Conservation (phyloP, 1,140 invertebrate genomes). For the Antheraea pernyi region DNA sequence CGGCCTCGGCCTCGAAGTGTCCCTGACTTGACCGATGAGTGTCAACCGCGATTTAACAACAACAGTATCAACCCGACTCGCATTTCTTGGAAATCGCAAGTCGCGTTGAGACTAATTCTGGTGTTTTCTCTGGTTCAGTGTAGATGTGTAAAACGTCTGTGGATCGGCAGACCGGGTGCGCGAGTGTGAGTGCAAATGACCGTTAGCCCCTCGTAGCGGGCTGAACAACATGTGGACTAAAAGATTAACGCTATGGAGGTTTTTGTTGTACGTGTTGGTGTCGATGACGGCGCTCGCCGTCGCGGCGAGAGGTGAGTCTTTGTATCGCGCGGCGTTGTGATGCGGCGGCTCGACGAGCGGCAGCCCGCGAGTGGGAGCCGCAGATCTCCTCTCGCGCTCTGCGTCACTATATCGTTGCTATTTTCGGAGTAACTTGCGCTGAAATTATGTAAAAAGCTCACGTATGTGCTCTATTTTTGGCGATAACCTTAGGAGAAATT, state of each 20-base stretch:
- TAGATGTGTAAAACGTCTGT: slow-evolving; percentile 59
- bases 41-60: slow-evolving; percentile 45
- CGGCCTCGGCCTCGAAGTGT: neutral
- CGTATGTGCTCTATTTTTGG: slow-evolving; percentile 71
- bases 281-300: slow-evolving; percentile 64
- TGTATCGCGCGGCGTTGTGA: slow-evolving; percentile 15
- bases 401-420: slow-evolving; percentile 63
- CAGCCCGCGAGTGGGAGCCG: slow-evolving; percentile 37
- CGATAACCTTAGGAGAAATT: slow-evolving; percentile 64
- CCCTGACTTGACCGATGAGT: neutral
- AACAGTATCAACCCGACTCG: slow-evolving; percentile 43
- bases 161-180: slow-evolving; percentile 69
- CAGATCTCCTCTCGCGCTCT: slow-evolving; percentile 43
- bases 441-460: slow-evolving; percentile 78
- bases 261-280: slow-evolving; percentile 72
- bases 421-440: slow-evolving; percentile 73
- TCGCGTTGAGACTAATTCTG: slow-evolving; percentile 39
- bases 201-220: slow-evolving; percentile 61
- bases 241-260: slow-evolving; percentile 75
- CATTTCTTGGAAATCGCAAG: slow-evolving; percentile 53
- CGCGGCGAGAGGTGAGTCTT: slow-evolving; percentile 66
- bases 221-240: slow-evolving; percentile 75
- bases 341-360: neutral
- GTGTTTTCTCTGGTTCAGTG: slow-evolving; percentile 52
- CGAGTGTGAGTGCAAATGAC: slow-evolving; percentile 76